Evolutionary conservation across 53 echinoderm and acorn worm genomes (phyloP), one percentile per base, ranked within the genome.

Genomic region (Patiria pectinifera): DNA sequence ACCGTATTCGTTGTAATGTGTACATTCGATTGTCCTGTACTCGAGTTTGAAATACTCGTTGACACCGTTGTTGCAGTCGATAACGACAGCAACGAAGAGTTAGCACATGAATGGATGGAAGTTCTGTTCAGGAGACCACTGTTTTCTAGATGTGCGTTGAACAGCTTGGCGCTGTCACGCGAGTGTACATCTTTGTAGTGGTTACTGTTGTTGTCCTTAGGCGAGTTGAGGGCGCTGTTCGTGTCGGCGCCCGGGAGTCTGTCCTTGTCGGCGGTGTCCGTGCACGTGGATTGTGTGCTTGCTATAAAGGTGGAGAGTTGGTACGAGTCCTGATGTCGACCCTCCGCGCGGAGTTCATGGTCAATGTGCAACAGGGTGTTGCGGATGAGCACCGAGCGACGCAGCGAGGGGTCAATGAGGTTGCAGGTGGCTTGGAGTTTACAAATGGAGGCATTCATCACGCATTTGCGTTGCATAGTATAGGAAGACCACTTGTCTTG

Each of bases 291-390:
- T 62, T 95, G 94, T 19, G 87, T 87, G 89, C 94, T 95, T 82
- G 92, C 93, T 59, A 96, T 95, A 23, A 96, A 89, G 62, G 93
- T 94, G 61, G 95, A 91, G 71, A 97, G 91, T 44, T 93, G 89
- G 62, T 88, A 91, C 62, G 95, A 94, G 92, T 96, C 98, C 66
- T 89, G 91, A 78, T 94, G 78, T 80, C 94, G 91, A 21, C 98
- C 98, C 87, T 97, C 98, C 13, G 96, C 89, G 45, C 94, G 92
- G 25, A 97, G 91, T 79, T 97, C 96, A 4, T 94, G 91, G 49
- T 97, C 94, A 43, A 97, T 96, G 69, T 97, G 95, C 78, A 95
- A 83, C 91, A 97, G 92, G 6, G 98, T 97, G 94, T 97, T 97
- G 85, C 98, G 94, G 60, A 97, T 97, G 70, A 97, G 94, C 80